Percentiles rank a stretch among this genome's conserved stretches.
phyloP scores from a whole-genome alignment of 2,888 invertebrate species.

The Trichopoda pennipes region DNA sequence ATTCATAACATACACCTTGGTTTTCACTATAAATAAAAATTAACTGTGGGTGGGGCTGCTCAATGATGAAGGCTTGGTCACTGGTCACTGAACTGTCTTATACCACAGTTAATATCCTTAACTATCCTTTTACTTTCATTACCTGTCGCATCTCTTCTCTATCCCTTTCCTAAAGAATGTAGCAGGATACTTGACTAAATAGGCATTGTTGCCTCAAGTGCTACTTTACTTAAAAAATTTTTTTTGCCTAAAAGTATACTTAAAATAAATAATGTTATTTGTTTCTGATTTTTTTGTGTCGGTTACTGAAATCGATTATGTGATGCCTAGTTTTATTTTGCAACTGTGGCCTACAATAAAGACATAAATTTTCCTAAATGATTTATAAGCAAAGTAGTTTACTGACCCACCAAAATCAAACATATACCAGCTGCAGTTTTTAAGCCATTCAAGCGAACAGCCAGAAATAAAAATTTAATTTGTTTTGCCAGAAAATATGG shows the following conservation, averaged over 20 bases:
- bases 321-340: conserved; percentile 10
- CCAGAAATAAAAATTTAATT: conserved; percentile 31
- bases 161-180: too few relatives aligned
- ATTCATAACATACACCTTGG: too few relatives aligned
- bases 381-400: conserved; percentile 40
- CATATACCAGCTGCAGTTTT: background rate
- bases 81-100: too few relatives aligned
- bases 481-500: conserved; percentile 29
- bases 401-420: background rate
- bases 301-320: conserved; percentile 24
- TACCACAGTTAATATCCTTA: too few relatives aligned
- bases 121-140: too few relatives aligned
- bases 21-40: too few relatives aligned
- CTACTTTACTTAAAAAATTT: too few relatives aligned
- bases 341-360: background rate
- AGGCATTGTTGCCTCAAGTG: too few relatives aligned
- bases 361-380: conserved; percentile 24
- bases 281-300: background rate
- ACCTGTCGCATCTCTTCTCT: too few relatives aligned
- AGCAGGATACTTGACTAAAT: too few relatives aligned
- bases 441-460: background rate
- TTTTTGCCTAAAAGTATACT: background rate
- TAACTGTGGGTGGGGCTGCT: too few relatives aligned
- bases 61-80: too few relatives aligned
- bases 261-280: background rate